Evolutionary conservation across 2,888 invertebrate species (phyloP), one percentile per base, ranked within the genome.

Genomic region (Linyphia triangularis): DNA sequence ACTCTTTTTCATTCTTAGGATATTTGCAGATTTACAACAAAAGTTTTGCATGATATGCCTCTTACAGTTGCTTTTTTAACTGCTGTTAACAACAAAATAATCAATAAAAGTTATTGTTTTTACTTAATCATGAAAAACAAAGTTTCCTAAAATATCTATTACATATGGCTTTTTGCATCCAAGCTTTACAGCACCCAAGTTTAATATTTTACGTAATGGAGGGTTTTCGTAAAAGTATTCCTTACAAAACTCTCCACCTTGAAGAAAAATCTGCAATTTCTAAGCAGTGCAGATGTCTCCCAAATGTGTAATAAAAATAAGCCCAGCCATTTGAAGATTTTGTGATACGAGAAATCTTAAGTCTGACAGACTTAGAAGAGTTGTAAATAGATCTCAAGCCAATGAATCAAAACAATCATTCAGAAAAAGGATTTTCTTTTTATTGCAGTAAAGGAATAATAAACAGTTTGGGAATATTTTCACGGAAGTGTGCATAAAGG

Each of bases 281-380:
- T 70, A 63, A 82, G 59, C 22, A 72, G 70, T 72, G 61, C 16
- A 37, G 33, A 82, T 82, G 82, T 9, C 40, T 72, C 82, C 72
- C 82, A 2, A 61, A 82, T 13, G 82, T 51, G 72, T 63, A 28
- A 82, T 70, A 70, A 82, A 82, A 72, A 19, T 40, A 33, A 51
- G 59, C 59, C 10, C 24, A 16, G 28, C 40, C 57, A 69, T 81
- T 59, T 37, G 16, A 9, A n/a, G 28, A 59, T 67, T n/a, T 5
- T 13, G 33, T 65, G 24, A 57, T 61, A 13, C 24, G 24, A n/a
- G 33, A 4, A 24, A 26, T 33, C 63, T 63, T 77, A 61, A 63
- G 37, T 63, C 30, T 61, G 40, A 77, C 22, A 61, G 24, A 40
- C 37, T 9, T 24, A 63, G 10, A n/a, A 51, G 16, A 63, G 61